These are phyloP conservation scores for Seriola aureovittata DNA, from an alignment of 2,113 vertebrate species.

Conservation along the genomic window DNA sequence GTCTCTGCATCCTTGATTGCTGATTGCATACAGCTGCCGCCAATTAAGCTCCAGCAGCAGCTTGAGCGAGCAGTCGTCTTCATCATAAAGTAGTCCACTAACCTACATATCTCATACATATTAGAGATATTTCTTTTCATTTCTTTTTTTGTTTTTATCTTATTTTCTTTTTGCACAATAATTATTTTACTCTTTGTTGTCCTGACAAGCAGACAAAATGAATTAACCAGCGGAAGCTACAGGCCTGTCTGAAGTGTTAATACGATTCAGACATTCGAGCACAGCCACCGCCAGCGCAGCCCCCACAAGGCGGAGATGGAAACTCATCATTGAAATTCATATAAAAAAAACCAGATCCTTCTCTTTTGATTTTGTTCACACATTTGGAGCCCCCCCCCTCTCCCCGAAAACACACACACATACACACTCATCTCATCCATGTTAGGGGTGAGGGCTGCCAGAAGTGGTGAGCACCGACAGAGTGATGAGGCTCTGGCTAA, in stretches of 20 bases:
- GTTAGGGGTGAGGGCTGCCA: conserved; percentile 32
- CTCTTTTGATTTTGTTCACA: conserved; percentile 72
- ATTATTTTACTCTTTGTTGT: conserved; percentile 45
- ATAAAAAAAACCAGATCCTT: conserved; percentile 58
- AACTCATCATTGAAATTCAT: conserved; percentile 71
- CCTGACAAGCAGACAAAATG: conserved; percentile 35
- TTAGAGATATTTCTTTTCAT: not conserved
- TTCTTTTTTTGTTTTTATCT: conserved; percentile 1
- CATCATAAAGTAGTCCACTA: not conserved
- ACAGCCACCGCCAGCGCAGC: conserved; percentile 28
- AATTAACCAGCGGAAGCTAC: conserved; percentile 27
- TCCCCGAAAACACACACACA: conserved; percentile 21
- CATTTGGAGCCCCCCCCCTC: not conserved
- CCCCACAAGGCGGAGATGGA: conserved; percentile 32
- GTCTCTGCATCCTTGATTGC: conserved; percentile 70
- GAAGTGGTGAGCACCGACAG: conserved; percentile 35
- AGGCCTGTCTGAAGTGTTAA: conserved; percentile 64
- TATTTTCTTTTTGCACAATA: not conserved
- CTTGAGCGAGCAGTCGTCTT: not conserved
- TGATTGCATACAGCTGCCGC: conserved; percentile 77
- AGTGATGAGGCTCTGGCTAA: conserved; percentile 66
- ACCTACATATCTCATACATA: not conserved
- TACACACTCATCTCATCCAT: conserved; percentile 19
- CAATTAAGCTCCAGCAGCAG: conserved; percentile 62
- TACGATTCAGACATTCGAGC: conserved; percentile 56